phyloP scores from a whole-genome alignment of 2,113 vertebrate genomes.

The Myanophis thanlyinensis region DNA sequence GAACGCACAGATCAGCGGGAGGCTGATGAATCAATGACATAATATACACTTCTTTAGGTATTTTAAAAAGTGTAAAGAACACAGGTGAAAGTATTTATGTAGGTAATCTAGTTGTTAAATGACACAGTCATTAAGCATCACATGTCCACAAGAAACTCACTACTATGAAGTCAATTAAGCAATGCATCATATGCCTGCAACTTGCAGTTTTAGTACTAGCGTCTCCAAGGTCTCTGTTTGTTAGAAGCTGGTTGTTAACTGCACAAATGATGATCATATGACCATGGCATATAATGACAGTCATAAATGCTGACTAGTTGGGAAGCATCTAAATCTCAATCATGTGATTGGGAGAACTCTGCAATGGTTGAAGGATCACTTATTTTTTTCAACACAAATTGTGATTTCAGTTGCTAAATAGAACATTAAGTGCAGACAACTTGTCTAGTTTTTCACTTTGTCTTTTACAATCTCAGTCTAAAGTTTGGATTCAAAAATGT shows the following conservation, averaged over 20 bases:
- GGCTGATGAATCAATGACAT: no score
- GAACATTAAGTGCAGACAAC: neutral
- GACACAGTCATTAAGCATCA: neutral
- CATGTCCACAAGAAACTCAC: neutral
- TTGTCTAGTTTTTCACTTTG: neutral
- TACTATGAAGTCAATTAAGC: neutral
- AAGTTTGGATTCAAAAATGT: neutral
- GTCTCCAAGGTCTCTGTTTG: neutral
- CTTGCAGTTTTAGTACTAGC: neutral
- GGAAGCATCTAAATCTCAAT: neutral
- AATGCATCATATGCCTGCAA: neutral
- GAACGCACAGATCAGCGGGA: no score
- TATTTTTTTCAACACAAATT: neutral
- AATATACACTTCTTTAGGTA: neutral
- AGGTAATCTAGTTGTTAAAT: neutral
- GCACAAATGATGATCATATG: neutral
- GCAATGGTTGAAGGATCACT: neutral
- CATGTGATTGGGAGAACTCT: neutral
- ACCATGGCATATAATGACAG: neutral
- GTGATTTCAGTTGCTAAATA: neutral
- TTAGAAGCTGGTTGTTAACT: neutral
- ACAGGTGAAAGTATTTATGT: neutral
- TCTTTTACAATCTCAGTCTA: neutral
- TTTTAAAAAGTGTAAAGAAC: neutral
- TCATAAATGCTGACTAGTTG: neutral